Base-by-base conservation (phyloP, 2,888 invertebrate species). In the Lymantria monacha region DNA sequence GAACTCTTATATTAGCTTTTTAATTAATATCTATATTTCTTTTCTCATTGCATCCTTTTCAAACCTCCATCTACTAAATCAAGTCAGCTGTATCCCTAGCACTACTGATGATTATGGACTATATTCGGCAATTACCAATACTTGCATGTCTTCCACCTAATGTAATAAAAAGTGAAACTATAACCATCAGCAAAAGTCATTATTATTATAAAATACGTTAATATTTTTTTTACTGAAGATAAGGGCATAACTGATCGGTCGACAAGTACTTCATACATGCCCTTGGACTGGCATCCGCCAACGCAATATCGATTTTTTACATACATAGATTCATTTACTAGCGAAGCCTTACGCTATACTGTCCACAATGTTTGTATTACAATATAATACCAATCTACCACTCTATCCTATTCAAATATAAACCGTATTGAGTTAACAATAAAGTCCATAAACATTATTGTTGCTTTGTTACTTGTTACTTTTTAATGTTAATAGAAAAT, bases 251-350 rank as follows among this genome's bases (percentile, higher is more conserved):
- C 2, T 22, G 22, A 74, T 55, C 43, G 57, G 56, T 65, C 61
- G 63, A 69, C 57, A 59, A 72, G 70, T 66, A 65, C 59, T 70
- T 72, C 70, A 76, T 78, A 74, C 53, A 49, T 70, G 81, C 76
- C 88, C 87, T 88, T 87, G 87, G 81, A 73, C 63, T 57, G 70
- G 74, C 74, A 85, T 85, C 85, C 85, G 81, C 82, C 81, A 79
- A 82, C 86, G 81, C 81, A 71, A 66, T 87, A 88, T 88, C 86
- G 87, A 88, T 87, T 87, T n/a, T 84, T 75, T 73, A 81, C 83
- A 81, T 81, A 86, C 83, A 79, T 81, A 83, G 78, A 81, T 82
- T 81, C 79, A 76, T 76, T 81, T 77, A 81, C 81, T 81, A 74
- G 41, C 10, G 41, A 41, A 41, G 15, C 41, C 41, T 88, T 87